These are phyloP conservation scores for Drosophila setosimentum DNA, from an alignment of 2,888 invertebrate genomes.

Conservation along the genomic window DNA sequence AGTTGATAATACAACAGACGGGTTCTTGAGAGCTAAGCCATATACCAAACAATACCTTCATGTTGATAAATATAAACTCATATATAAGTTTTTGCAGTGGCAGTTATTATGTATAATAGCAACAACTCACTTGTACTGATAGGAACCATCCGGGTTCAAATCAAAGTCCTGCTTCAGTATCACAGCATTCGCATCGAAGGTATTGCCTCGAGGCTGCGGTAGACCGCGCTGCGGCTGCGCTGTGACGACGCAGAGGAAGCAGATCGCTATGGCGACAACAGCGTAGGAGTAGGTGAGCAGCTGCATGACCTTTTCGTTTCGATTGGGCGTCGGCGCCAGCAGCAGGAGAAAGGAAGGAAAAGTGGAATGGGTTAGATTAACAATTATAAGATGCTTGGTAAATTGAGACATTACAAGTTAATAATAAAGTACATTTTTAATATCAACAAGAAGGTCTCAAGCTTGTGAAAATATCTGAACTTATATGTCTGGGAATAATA, in stretches of 20 bases:
- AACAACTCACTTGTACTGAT: conserved; percentile 85
- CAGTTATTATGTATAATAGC: not conserved
- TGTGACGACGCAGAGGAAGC: conserved; percentile 79
- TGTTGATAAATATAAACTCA: not conserved
- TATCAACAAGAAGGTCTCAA: conserved; percentile 27
- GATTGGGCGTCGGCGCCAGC: conserved; percentile 11
- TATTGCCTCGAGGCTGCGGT: conserved; percentile 75
- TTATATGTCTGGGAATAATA: not conserved
- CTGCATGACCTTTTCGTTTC: conserved; percentile 82
- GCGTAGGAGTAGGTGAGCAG: conserved; percentile 78
- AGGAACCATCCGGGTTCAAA: conserved; percentile 86
- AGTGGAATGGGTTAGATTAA: conserved; percentile 10
- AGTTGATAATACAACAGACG: not conserved
- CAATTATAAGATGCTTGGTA: conserved; percentile 29
- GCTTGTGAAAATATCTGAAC: not conserved
- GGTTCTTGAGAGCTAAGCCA: accelerated
- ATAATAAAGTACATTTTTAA: conserved; percentile 29
- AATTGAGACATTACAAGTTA: conserved; percentile 44
- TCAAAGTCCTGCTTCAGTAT: conserved; percentile 86
- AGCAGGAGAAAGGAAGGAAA: not conserved
- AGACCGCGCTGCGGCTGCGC: conserved; percentile 83
- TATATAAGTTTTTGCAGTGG: not conserved
- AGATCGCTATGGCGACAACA: conserved; percentile 79
- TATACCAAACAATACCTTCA: not conserved
- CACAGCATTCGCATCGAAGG: conserved; percentile 85